phyloP scores from a whole-genome alignment of 2,888 invertebrate species.

The Eustalomyia histrio region DNA sequence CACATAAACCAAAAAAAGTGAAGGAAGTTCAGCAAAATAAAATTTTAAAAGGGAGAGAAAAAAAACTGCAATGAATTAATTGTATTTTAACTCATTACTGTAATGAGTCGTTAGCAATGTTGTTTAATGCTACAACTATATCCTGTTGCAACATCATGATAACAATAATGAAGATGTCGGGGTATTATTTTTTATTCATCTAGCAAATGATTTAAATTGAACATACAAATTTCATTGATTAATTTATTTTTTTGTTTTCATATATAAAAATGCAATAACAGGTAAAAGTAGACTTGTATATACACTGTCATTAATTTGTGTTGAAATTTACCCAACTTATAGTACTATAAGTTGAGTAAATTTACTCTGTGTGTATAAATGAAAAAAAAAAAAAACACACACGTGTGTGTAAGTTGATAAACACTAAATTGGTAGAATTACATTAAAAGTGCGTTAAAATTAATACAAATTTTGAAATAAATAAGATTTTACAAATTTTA shows the following conservation, averaged over 20 bases:
- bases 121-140: slow-evolving; percentile 26
- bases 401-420: too few species aligned
- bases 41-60: not conserved
- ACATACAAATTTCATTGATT: slow-evolving; percentile 35
- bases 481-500: too few species aligned
- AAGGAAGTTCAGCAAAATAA: not conserved
- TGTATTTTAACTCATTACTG: slow-evolving; percentile 38
- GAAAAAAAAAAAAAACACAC: too few species aligned
- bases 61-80: slow-evolving; percentile 29
- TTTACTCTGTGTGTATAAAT: too few species aligned
- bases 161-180: slow-evolving; percentile 24
- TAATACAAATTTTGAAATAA: too few species aligned
- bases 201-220: slow-evolving; percentile 22
- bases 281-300: too few species aligned
- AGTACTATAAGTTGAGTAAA: too few species aligned
- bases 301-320: too few species aligned
- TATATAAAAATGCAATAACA: too few species aligned
- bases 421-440: too few species aligned
- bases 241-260: not conserved
- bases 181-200: slow-evolving; percentile 2
- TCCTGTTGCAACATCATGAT: slow-evolving; percentile 11
- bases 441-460: too few species aligned
- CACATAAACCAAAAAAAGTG: not conserved
- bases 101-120: slow-evolving; percentile 39
- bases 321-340: too few species aligned